phyloP scores from a whole-genome alignment of 2,797 vertebrate species.

The Enteromius fasciolatus region DNA sequence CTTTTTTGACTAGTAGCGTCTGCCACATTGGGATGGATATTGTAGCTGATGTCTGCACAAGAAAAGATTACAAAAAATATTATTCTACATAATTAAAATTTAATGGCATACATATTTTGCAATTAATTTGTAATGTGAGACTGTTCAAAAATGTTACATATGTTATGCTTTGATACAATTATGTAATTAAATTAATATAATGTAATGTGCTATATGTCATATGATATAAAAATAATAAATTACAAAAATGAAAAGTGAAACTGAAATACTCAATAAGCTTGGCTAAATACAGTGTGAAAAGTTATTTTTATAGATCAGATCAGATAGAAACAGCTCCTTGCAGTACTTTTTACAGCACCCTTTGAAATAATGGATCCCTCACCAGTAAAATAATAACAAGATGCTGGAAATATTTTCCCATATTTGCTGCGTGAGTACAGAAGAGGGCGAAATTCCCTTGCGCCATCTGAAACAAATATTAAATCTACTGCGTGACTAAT shows the following conservation, averaged over 20 bases:
- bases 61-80: not conserved
- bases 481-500: not conserved
- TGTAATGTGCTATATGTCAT: not conserved
- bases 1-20: conserved; percentile 65
- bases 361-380: conserved; percentile 13
- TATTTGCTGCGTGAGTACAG: conserved; percentile 65
- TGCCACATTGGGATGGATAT: conserved; percentile 72
- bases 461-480: conserved; percentile 62
- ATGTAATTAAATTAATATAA: not conserved
- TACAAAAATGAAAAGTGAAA: not conserved
- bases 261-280: not conserved
- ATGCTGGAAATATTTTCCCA: conserved; percentile 69
- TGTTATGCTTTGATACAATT: conserved; percentile 1
- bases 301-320: not conserved
- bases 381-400: conserved; percentile 68
- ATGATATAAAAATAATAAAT: not conserved
- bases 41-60: conserved; percentile 64
- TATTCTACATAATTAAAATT: not conserved
- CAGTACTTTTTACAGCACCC: not conserved
- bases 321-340: not conserved
- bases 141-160: not conserved
- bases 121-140: not conserved
- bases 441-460: conserved; percentile 74
- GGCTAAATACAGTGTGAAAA: not conserved
- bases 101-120: not conserved